Conservation (phyloP, 2,113 vertebrate species). For the Gambusia holbrooki region DNA sequence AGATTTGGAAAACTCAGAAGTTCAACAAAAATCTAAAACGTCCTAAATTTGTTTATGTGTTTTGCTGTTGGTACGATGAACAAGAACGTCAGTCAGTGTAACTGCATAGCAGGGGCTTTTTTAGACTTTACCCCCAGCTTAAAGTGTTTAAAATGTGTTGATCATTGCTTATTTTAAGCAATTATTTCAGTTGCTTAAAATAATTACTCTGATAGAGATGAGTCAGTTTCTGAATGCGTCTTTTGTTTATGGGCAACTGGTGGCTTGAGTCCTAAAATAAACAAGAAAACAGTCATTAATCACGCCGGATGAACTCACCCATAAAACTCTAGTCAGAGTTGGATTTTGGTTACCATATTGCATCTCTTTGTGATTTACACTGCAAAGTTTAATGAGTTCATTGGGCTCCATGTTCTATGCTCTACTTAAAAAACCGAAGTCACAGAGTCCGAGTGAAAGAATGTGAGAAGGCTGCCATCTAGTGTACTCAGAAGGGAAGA, state of each 20-base stretch:
- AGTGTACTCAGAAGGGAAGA: conserved; percentile 27
- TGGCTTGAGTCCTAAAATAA: conserved; percentile 26
- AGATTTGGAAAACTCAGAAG: not conserved
- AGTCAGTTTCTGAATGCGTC: too few relatives aligned
- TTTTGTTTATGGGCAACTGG: not conserved
- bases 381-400: conserved; percentile 51
- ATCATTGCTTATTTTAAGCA: not conserved
- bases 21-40: not conserved
- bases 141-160: not conserved
- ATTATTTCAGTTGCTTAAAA: not conserved
- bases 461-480: conserved; percentile 43
- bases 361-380: conserved; percentile 19
- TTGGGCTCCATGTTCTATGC: conserved; percentile 8
- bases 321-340: conserved; percentile 31
- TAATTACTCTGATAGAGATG: not conserved
- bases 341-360: conserved; percentile 29
- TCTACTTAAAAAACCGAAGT: not conserved
- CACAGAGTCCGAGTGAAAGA: not conserved
- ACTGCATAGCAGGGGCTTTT: not conserved
- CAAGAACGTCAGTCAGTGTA: not conserved
- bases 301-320: conserved; percentile 13
- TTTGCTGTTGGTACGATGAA: not conserved
- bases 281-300: conserved; percentile 29
- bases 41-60: not conserved
- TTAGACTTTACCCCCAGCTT: not conserved